Evolutionary conservation across 23 tunicate genomes (phyloP).

Genomic region (Trididemnum miniatum): DNA sequence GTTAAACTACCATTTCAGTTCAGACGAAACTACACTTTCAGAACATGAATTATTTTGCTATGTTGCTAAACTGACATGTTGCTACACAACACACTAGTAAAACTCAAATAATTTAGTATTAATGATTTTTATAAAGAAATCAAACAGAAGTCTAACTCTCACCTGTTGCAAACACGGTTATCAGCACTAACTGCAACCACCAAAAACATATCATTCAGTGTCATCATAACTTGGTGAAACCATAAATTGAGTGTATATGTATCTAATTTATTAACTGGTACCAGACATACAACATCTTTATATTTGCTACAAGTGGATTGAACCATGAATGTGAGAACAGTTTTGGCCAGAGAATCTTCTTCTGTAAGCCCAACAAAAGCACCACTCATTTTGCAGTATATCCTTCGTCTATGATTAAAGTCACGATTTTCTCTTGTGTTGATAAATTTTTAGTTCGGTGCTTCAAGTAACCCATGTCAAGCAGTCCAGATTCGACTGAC

Average conservation of each 20-base stretch:
- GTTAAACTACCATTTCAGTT: no score
- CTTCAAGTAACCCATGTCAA: conserved; percentile 8
- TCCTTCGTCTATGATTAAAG: conserved; percentile 15
- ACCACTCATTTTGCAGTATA: conserved; percentile 13
- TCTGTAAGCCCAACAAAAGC: conserved; percentile 13
- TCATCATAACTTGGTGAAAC: not conserved
- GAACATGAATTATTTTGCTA: no score
- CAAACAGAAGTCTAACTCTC: no score
- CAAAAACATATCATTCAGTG: not conserved
- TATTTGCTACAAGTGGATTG: not conserved
- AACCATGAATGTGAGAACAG: conserved; percentile 27
- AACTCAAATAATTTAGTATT: no score
- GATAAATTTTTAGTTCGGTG: not conserved
- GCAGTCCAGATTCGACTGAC: not conserved
- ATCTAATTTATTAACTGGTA: conserved; percentile 18
- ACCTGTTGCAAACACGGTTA: conserved; percentile 25
- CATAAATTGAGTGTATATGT: not conserved
- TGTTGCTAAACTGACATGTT: no score
- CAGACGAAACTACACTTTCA: no score
- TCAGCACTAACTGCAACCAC: not conserved
- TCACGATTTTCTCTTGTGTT: not conserved
- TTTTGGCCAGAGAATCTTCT: conserved; percentile 16
- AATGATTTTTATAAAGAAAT: no score
- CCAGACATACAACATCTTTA: conserved; percentile 15
- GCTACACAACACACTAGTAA: no score